phyloP scores from a whole-genome alignment of 92 coral and sea anemone genomes.

The Heliopora coerulea region DNA sequence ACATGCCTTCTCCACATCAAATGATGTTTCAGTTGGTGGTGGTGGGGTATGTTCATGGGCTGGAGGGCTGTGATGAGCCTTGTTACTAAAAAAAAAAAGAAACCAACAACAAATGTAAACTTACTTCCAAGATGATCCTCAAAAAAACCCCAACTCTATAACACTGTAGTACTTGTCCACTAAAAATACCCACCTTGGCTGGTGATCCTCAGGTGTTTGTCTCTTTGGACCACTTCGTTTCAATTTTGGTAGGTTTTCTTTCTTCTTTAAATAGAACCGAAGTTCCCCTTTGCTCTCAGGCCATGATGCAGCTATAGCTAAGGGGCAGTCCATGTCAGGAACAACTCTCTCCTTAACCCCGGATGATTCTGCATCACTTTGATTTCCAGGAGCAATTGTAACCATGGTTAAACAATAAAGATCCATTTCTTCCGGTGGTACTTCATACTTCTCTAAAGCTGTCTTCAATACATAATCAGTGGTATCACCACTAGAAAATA shows the following conservation, averaged over 20 bases:
- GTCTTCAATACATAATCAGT: conserved; percentile 79
- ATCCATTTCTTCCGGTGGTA: conserved; percentile 89
- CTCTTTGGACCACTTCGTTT: conserved; percentile 45
- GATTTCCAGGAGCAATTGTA: conserved; percentile 67
- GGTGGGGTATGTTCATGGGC: neutral
- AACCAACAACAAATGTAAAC: neutral
- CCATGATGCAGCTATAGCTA: conserved; percentile 95
- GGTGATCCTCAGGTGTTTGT: conserved; percentile 8
- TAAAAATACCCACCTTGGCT: neutral
- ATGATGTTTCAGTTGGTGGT: conserved; percentile 26
- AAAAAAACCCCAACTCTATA: no score
- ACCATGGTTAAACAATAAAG: conserved; percentile 97
- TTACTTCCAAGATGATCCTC: no score
- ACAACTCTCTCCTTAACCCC: conserved; percentile 89
- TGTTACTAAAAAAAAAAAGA: no score
- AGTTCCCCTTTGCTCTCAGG: conserved; percentile 86
- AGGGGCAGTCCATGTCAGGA: conserved; percentile 88
- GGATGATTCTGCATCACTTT: conserved; percentile 58
- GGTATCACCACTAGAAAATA: conserved; percentile 82
- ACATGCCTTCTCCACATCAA: no score
- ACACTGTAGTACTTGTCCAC: no score
- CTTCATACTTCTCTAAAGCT: conserved; percentile 85
- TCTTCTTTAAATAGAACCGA: conserved; percentile 84
- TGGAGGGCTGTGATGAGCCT: neutral
- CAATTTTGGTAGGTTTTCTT: conserved; percentile 81